Conservation (phyloP, 2,797 vertebrate species). For the Oryzias dopingdopingensis region DNA sequence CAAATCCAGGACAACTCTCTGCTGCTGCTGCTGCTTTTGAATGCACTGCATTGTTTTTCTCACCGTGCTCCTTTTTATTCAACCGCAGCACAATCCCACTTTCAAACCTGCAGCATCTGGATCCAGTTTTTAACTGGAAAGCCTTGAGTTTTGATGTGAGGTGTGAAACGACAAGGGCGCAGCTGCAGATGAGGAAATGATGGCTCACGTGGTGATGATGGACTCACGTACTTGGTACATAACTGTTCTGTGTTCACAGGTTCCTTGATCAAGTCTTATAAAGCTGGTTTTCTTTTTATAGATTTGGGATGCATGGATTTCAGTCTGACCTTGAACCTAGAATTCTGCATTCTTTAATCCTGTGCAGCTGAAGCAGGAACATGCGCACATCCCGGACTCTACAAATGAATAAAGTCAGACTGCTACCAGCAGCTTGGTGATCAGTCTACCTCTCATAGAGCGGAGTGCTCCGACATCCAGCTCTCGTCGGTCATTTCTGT, state of each 20-base stretch:
- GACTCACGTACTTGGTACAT: too few relatives aligned
- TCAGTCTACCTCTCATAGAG: slow-evolving; percentile 9
- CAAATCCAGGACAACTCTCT: neutral
- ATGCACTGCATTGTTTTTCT: slow-evolving; percentile 11
- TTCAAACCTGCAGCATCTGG: neutral
- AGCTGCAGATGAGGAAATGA: neutral
- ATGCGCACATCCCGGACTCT: too few relatives aligned
- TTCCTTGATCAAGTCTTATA: too few relatives aligned
- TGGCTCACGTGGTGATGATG: neutral
- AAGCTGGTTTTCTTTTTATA: too few relatives aligned
- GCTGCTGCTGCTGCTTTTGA: slow-evolving; percentile 10
- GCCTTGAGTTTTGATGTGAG: slow-evolving; percentile 1
- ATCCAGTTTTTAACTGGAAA: slow-evolving; percentile 11
- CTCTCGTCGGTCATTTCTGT: slow-evolving; percentile 34
- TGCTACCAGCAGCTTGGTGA: slow-evolving; percentile 8
- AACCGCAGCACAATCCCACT: slow-evolving; percentile 11
- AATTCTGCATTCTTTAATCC: too few relatives aligned
- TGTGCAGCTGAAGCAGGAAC: too few relatives aligned
- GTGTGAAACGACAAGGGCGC: slow-evolving; percentile 8
- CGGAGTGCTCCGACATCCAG: neutral
- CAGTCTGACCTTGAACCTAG: too few relatives aligned
- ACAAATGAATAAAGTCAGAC: slow-evolving; percentile 11
- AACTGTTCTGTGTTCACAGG: too few relatives aligned
- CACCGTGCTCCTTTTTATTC: slow-evolving; percentile 29
- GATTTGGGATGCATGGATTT: too few relatives aligned